These are phyloP conservation scores for Platalea minor DNA, from an alignment of 2,797 vertebrate species.

Conservation along the genomic window DNA sequence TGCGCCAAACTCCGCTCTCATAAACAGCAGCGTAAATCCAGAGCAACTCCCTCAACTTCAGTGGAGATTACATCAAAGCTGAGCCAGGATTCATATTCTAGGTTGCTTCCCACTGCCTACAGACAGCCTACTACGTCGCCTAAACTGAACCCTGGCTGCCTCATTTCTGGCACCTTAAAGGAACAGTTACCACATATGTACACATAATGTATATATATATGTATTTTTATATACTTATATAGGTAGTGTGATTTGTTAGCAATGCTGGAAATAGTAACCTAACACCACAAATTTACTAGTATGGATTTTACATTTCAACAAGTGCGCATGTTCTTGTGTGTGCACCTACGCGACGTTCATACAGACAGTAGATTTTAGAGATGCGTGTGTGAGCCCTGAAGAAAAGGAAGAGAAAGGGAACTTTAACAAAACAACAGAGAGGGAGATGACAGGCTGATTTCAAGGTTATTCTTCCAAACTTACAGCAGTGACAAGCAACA, in stretches of 20 bases:
- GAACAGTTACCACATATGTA: not conserved
- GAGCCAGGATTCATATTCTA: not conserved
- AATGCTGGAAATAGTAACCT: not conserved
- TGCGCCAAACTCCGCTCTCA: not conserved
- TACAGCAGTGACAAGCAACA: not conserved
- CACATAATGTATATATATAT: too few species aligned
- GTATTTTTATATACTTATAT: too few species aligned
- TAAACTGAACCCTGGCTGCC: not conserved
- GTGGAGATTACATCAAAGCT: conserved; percentile 2
- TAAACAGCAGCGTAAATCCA: conserved; percentile 12
- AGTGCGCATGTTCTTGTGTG: rapidly evolving
- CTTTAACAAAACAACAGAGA: not conserved
- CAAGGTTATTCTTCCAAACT: not conserved
- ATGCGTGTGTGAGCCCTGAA: not conserved
- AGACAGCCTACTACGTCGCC: not conserved
- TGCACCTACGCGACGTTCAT: rapidly evolving
- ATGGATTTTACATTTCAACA: not conserved
- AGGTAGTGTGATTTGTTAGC: not conserved
- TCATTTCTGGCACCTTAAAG: not conserved
- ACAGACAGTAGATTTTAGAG: not conserved
- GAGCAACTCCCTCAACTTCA: conserved; percentile 7
- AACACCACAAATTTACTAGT: not conserved
- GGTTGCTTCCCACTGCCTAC: not conserved
- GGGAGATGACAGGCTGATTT: not conserved
- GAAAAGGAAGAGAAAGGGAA: not conserved